Evolutionary conservation across 2,113 vertebrate genomes (phyloP), one percentile per base, ranked within the genome.

Genomic region (Notechis scutatus): DNA sequence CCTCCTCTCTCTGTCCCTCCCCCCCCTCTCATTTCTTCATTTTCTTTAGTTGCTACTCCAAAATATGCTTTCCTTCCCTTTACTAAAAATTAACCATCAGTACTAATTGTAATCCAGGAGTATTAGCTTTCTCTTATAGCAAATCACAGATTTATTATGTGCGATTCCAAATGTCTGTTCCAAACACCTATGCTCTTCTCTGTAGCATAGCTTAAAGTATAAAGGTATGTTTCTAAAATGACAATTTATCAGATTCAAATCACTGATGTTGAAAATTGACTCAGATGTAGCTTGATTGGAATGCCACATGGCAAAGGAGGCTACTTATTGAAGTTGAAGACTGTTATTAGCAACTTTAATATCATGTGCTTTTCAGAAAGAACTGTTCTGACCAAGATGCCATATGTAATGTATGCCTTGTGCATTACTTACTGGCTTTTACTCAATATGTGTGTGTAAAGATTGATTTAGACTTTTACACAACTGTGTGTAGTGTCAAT

Each of bases 161-260:
- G 85, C 50, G 8, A 26, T 87, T 87, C 85, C 23, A 87, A 50
- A 50, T 87, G 45, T 91, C 24, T 69, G 1, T 0, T 29, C 88
- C 34, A 20, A 42, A 54, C 3, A 52, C 61, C 18, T 24, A 2
- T 91, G 47, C 54, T 4, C 3, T 90, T 92, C 1, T 91, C n/a
- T 45, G 90, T 61, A 20, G 10, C 56, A 24, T 87, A 90, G 20
- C 34, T 94, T 91, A 57, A 93, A 93, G 23, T 59, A 81, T 20
- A 59, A 90, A 94, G 93, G 86, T 52, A 74, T 1, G 1, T 88
- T 87, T 93, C 14, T 93, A 18, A 91, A 96, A 93, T 94, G 55
- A 54, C 50, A 85, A 0, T 93, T 92, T 91, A 45, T 89, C 50
- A 81, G 0, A 74, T 47, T 0, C 47, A 69, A 34, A 39, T 94